Evolutionary conservation across 2,113 vertebrate genomes (phyloP), one percentile per base, ranked within the genome.

Genomic region (Dasyprocta punctata): DNA sequence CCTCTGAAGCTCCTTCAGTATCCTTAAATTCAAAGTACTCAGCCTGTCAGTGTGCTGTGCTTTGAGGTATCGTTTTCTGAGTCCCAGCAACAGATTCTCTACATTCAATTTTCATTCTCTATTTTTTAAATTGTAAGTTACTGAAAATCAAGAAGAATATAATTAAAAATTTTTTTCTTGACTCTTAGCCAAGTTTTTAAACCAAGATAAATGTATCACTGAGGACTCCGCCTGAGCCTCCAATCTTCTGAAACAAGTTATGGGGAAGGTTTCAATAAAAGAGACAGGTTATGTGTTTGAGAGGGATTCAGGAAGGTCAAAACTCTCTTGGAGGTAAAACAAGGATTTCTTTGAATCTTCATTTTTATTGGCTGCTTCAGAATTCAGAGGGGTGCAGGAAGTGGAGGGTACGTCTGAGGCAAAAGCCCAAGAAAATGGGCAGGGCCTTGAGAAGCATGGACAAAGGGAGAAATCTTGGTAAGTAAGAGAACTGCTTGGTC

Each of bases 21-120:
- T 10, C 3, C 7, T 82, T 61, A 4, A 22, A 0, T 13, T 73
- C 30, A 13, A 89, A 33, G 12, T 16, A 28, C 11, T 36, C 10
- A n/a, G 12, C 4, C 1, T n/a, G 22, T 4, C 69, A 65, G 5
- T 20, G 1, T 77, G 16, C 38, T 11, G 44, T 1, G 49, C 1
- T 44, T 56, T 3, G 14, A 24, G 7, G 3, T 56, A 6, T 30
- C 3, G 49, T 61, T 75, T 67, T 65, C 17, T 56, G 16, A 89
- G 13, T 16, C 13, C 33, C 4, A 81, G 20, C 1, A 33, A 49
- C 38, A 69, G 8, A 22, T 81, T 73, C 52, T 83, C 22, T 33
- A 7, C 7, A 78, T 56, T 4, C 4, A 73, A n/a, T 90, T 67
- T 61, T n/a, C 10, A 7, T 52, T 73, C 36, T 44, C 4, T 41